Evolutionary conservation across 2,113 vertebrate genomes (phyloP), one percentile per base, ranked within the genome.

Genomic region (Vulpes lagopus): DNA sequence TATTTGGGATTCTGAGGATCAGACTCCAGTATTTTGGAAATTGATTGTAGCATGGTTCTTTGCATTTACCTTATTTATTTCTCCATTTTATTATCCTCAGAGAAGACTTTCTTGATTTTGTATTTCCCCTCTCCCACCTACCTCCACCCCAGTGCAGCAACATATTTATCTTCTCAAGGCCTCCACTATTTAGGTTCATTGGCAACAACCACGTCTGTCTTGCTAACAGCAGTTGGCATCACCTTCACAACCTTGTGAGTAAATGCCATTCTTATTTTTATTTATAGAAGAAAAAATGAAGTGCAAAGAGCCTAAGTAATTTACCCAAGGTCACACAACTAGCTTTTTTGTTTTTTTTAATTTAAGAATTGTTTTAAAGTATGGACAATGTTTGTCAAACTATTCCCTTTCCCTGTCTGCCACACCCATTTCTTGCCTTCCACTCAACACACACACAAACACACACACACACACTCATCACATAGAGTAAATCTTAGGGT

Each of bases 241-340:
- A 43, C 60, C 8, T 69, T 10, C 3, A 16, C 12, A 16, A 76
- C 25, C 74, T 55, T 80, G 22, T 74, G 30, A 62, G 5, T 80
- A 73, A 92, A 71, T 85, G 43, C 1, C 25, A 86, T 69, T 92
- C 35, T 74, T 76, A 27, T 32, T 85, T 19, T 94, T 35, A 69
- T 76, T 93, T 94, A 55, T 51, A 74, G 49, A 74, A 22, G 14
- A 89, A 53, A 71, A 91, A 95, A 82, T 23, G 11, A 96, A 80
- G 10, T 84, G 14, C 86, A 93, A 32, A 79, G 17, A 93, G 19
- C 11, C 27, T 49, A 78, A 64, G 14, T 80, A 79, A 96, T 88
- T 95, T 81, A 62, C 35, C 22, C 59, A 81, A 60, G 25, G 10
- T 73, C 5, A 86, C 14, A 62, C 1, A 57, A 74, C 3, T 55